Conservation (phyloP, 2,113 vertebrate genomes). For the Glaucidium brasilianum region DNA sequence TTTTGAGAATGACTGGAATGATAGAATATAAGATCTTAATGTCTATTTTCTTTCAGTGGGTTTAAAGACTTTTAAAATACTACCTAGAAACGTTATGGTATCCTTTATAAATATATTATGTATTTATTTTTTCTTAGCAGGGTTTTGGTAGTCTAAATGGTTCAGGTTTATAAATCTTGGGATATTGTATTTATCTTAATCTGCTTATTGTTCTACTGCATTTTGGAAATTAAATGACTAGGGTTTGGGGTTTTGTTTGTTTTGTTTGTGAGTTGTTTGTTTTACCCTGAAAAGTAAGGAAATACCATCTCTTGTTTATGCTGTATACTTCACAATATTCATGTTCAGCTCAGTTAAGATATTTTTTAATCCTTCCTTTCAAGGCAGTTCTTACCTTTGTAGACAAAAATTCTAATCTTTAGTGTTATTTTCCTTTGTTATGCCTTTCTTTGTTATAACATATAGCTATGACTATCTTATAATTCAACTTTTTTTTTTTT, state of each 20-base stretch:
- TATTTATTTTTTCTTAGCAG: background rate
- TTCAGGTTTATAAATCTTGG: background rate
- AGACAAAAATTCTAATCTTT: background rate
- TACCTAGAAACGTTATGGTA: no score
- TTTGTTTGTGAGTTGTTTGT: no score
- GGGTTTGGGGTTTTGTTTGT: rapidly evolving
- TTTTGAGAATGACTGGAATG: background rate
- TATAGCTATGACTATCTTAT: background rate
- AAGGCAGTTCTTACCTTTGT: background rate
- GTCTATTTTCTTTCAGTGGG: background rate
- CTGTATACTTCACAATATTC: background rate
- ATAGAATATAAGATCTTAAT: background rate
- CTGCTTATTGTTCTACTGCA: background rate
- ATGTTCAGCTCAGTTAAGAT: background rate
- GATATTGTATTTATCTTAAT: background rate
- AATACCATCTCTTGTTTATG: rapidly evolving
- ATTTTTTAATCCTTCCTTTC: background rate
- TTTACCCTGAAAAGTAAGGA: background rate
- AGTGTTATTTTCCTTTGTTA: background rate
- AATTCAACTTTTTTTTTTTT: no score
- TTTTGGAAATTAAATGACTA: background rate
- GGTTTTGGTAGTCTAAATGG: background rate
- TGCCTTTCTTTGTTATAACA: rapidly evolving
- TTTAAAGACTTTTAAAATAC: background rate
- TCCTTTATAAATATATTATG: background rate